Base-by-base conservation (phyloP, 2,888 invertebrate genomes). In the Escarpia spicata region DNA sequence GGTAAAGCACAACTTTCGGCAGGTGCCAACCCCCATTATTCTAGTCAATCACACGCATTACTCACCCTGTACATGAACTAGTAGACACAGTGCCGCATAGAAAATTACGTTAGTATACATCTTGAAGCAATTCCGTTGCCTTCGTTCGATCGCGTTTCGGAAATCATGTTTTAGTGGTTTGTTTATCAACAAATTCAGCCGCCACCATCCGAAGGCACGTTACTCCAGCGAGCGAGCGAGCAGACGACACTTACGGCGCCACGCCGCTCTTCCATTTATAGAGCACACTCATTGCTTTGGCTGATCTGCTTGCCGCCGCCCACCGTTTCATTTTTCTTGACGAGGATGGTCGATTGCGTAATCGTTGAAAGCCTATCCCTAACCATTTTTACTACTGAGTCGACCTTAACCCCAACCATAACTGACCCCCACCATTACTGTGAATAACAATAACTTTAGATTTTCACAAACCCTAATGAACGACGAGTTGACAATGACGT, bases 151-250 rank as follows among this genome's bases (percentile, higher is more conserved):
- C n/a, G 75, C 75, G 75, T 26, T 75, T 75, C 75, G 75, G 75
- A 75, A 75, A 75, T 75, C 75, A 75, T 75, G 75, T 75, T 75
- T 75, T 75, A 75, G 19, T n/a, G 75, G 75, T 75, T 75, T 75
- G 75, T 75, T 75, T 75, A 75, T 75, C 75, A 75, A 75, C 75
- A 75, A 75, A 75, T 75, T 75, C 75, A 75, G 75, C 75, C 75
- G 19, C 75, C n/a, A 26, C 75, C 75, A 75, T 75, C 75, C 75
- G 75, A 2, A 6, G 26, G 75, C n/a, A 26, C 75, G 75, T 75
- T 75, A n/a, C 75, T 75, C 75, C 75, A 75, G 75, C 52, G 12
- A 52, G 52, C 52, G 12, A 52, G 52, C 52, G 52, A 52, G 52
- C 75, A 75, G 75, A 75, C 75, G 75, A 75, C 75, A 75, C 4